Evolutionary conservation across 2,888 invertebrate genomes (phyloP).

Genomic region (Zhuqinia jingwanae): DNA sequence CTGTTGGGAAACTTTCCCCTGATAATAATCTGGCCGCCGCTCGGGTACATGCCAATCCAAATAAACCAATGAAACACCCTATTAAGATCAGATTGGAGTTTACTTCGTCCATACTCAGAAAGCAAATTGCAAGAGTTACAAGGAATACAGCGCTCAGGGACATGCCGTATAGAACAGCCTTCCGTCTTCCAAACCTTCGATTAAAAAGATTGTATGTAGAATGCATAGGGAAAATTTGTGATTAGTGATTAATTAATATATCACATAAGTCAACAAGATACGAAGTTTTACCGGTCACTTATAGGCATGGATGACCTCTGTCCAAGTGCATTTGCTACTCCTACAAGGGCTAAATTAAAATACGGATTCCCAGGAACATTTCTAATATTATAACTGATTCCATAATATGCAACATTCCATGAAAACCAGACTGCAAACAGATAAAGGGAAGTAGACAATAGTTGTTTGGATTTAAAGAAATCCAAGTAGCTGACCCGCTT

Average conservation of each 20-base stretch:
- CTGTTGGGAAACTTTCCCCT: slow-evolving; percentile 74
- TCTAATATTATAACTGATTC: slow-evolving; percentile 73
- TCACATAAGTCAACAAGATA: too few species aligned
- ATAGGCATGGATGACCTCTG: slow-evolving; percentile 66
- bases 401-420: slow-evolving; percentile 70
- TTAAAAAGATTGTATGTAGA: too few species aligned
- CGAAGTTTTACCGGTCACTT: slow-evolving; percentile 63
- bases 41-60: slow-evolving; percentile 67
- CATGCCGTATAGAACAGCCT: slow-evolving; percentile 69
- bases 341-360: slow-evolving; percentile 62
- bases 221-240: too few species aligned
- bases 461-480: slow-evolving; percentile 61
- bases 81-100: slow-evolving; percentile 25
- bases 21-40: slow-evolving; percentile 65
- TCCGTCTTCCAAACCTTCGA: slow-evolving; percentile 71
- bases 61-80: slow-evolving; percentile 67
- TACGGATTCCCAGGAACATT: slow-evolving; percentile 71
- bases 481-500: slow-evolving; percentile 62
- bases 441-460: slow-evolving; percentile 54
- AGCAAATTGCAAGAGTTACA: slow-evolving; percentile 68
- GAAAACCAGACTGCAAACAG: slow-evolving; percentile 71
- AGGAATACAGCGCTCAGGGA: slow-evolving; percentile 66
- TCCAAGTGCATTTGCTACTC: slow-evolving; percentile 71
- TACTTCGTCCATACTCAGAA: slow-evolving; percentile 49
- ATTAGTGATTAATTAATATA: too few species aligned